phyloP scores from a whole-genome alignment of 2,888 invertebrate species.

The Agrochola lota region DNA sequence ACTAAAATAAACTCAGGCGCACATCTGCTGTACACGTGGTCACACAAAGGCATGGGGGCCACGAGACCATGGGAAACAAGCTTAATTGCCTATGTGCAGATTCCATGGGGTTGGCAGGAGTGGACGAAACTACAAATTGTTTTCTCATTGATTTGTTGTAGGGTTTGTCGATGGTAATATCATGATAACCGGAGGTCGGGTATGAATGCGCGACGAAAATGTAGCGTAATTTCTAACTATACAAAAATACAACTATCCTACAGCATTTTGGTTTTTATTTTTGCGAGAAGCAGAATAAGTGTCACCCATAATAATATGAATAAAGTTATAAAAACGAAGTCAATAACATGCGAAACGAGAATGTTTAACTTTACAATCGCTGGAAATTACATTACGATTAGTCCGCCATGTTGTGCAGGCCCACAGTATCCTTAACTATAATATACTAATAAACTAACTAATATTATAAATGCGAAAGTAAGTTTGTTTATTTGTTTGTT shows the following conservation, averaged over 20 bases:
- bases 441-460: too few species aligned
- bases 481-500: too few species aligned
- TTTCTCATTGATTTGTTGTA: conserved; percentile 31
- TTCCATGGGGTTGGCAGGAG: conserved; percentile 49
- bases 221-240: too few species aligned
- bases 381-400: neutral
- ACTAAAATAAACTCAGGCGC: conserved; percentile 77
- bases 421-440: neutral
- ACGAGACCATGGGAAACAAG: conserved; percentile 69
- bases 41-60: conserved; percentile 73
- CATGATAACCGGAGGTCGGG: neutral
- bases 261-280: neutral
- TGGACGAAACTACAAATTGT: conserved; percentile 44
- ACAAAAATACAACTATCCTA: neutral
- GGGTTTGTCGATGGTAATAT: conserved; percentile 1
- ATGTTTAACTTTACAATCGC: too few species aligned
- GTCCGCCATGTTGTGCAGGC: neutral
- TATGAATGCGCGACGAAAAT: neutral
- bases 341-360: too few species aligned
- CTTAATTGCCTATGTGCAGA: conserved; percentile 63
- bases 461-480: too few species aligned
- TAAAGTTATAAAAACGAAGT: too few species aligned
- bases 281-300: neutral
- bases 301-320: too few species aligned
- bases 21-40: conserved; percentile 86